These are phyloP conservation scores for Phocoena phocoena DNA, from an alignment of 2,113 vertebrate species.

Conservation along the genomic window DNA sequence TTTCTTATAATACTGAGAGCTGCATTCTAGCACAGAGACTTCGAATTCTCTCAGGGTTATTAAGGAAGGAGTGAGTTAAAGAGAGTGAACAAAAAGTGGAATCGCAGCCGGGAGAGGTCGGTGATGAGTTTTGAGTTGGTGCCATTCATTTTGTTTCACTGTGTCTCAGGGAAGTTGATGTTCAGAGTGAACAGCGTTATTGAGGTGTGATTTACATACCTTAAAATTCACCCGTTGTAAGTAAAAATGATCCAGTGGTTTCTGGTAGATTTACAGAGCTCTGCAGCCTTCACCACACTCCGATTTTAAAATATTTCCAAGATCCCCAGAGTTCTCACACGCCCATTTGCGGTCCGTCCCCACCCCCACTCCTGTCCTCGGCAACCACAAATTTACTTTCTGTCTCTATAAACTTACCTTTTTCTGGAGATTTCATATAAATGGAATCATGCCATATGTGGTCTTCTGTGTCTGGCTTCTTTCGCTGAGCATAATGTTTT, in stretches of 20 bases:
- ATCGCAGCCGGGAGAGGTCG: not conserved
- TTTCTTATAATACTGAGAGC: not conserved
- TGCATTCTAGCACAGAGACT: not conserved
- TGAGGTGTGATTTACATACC: not conserved
- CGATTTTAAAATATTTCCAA: not conserved
- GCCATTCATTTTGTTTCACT: not conserved
- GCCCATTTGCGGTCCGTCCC: not conserved
- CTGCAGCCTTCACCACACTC: accelerated
- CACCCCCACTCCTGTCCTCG: accelerated
- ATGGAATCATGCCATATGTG: not conserved
- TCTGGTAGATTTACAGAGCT: not conserved
- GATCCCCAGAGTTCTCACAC: not conserved
- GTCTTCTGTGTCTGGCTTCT: not conserved
- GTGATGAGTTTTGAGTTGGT: no score
- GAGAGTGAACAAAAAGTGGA: not conserved
- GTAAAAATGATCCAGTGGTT: not conserved
- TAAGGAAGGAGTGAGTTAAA: not conserved
- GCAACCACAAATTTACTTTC: not conserved
- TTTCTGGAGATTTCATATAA: not conserved
- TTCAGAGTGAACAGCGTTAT: not conserved
- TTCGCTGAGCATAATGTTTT: not conserved
- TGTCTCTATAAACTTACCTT: not conserved
- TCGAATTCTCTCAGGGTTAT: not conserved
- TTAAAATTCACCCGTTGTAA: not conserved
- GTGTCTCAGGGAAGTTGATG: not conserved